A percentile compares a stretch with the other conserved stretches of the same genome.
These are phyloP conservation scores for Sardina pilchardus DNA, from an alignment of 2,113 vertebrate genomes.

Conservation along the genomic window DNA sequence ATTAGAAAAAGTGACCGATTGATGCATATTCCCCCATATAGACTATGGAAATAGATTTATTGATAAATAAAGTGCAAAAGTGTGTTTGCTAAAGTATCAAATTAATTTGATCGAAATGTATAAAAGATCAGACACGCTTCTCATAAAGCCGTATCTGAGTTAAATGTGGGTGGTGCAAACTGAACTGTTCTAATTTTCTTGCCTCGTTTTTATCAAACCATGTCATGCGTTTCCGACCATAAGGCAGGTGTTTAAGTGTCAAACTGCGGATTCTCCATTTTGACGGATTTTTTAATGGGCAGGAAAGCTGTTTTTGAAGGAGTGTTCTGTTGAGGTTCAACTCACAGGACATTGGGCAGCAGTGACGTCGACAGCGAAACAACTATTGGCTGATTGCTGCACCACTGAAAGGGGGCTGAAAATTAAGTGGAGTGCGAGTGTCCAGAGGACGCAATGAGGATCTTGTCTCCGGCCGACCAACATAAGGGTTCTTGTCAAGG, in stretches of 20 bases:
- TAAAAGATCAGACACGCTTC: background rate
- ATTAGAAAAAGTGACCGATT: background rate
- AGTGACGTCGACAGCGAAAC: constrained; percentile 63
- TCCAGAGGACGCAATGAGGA: constrained; percentile 54
- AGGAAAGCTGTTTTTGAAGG: constrained; percentile 49
- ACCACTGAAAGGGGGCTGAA: constrained; percentile 43
- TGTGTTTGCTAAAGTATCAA: background rate
- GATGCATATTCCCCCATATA: background rate
- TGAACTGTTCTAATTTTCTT: constrained; percentile 3
- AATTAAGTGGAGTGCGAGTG: constrained; percentile 63
- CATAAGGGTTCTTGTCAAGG: constrained; percentile 23
- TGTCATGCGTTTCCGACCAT: background rate
- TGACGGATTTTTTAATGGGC: constrained; percentile 28
- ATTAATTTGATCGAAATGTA: background rate
- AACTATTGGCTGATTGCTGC: constrained; percentile 62
- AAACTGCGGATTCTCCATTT: constrained; percentile 28
- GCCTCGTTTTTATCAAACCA: constrained; percentile 3
- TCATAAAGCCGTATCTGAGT: background rate
- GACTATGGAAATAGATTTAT: background rate
- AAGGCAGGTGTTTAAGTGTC: constrained; percentile 35
- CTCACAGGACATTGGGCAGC: constrained; percentile 37
- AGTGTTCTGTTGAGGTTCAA: constrained; percentile 13
- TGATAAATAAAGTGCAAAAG: background rate
- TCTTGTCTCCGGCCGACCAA: constrained; percentile 48
- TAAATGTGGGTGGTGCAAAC: background rate